phyloP scores from a whole-genome alignment of 2,888 invertebrate genomes.

The Perithous albicinctus region DNA sequence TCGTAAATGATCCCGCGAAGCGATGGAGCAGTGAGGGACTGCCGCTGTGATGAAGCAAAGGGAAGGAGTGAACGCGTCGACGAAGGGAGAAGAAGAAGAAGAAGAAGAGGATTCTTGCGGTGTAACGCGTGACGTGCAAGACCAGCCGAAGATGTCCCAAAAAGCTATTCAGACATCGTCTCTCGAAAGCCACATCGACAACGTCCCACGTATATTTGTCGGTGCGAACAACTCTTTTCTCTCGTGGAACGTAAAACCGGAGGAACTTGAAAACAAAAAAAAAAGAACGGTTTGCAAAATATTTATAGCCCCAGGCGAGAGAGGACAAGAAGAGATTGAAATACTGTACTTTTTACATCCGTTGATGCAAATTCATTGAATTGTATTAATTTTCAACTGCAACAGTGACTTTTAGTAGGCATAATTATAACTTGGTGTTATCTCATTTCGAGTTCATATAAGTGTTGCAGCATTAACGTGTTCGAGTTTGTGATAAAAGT shows the following conservation, averaged over 20 bases:
- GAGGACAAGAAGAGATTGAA: conserved; percentile 50
- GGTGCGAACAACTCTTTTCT: background rate
- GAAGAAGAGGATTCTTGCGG: conserved; percentile 18
- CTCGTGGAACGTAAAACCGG: conserved; percentile 11
- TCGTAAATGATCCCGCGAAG: conserved; percentile 56
- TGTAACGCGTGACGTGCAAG: conserved; percentile 26
- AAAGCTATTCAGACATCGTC: conserved; percentile 26
- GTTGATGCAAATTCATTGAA: background rate
- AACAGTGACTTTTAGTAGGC: background rate
- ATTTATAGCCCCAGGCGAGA: conserved; percentile 56
- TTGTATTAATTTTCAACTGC: background rate
- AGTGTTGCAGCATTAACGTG: background rate
- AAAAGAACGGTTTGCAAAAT: conserved; percentile 46
- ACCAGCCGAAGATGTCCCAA: conserved; percentile 29
- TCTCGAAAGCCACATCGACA: conserved; percentile 10
- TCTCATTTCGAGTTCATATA: background rate
- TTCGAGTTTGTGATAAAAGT: conserved; percentile 18
- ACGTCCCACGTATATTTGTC: conserved; percentile 30
- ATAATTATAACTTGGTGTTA: background rate
- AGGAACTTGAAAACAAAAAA: background rate
- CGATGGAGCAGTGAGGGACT: conserved; percentile 37
- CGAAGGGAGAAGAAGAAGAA: background rate
- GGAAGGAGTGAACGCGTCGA: conserved; percentile 18
- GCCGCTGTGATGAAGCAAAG: conserved; percentile 13
- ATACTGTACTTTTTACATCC: background rate